phyloP scores from a whole-genome alignment of 2,113 vertebrate species.

The Psammodynastes pulverulentus region DNA sequence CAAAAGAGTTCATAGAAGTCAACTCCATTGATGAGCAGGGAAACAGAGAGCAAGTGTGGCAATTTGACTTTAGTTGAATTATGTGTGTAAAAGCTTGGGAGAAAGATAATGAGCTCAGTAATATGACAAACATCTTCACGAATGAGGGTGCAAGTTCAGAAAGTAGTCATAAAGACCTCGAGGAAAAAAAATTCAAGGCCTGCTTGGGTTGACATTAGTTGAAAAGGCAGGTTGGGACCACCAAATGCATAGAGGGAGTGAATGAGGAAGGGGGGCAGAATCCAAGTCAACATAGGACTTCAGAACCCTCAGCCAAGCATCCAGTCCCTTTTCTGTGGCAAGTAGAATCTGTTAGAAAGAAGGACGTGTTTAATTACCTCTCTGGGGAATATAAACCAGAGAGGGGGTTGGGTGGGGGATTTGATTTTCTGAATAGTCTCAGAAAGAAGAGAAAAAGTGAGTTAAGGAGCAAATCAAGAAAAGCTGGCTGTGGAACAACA shows the following conservation, averaged over 20 bases:
- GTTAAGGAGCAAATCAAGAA: background rate
- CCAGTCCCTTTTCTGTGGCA: background rate
- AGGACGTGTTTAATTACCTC: background rate
- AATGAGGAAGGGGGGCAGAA: fast-evolving
- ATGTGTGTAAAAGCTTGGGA: background rate
- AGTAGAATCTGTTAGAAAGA: background rate
- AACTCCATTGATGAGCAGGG: background rate
- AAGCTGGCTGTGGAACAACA: background rate
- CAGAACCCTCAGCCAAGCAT: background rate
- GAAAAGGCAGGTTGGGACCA: background rate
- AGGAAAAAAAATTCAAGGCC: background rate
- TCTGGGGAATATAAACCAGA: background rate
- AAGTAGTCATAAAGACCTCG: background rate
- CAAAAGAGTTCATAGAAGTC: background rate
- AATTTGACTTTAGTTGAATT: background rate
- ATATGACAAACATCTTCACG: background rate
- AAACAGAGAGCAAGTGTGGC: background rate
- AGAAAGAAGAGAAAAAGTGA: background rate
- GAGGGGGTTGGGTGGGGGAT: background rate
- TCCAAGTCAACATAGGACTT: background rate
- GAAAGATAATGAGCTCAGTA: background rate
- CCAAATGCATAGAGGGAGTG: background rate
- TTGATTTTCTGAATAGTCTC: background rate
- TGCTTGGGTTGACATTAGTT: background rate
- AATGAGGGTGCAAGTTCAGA: background rate